A percentile compares a stretch with the other conserved stretches of the same genome.
Conservation (phyloP, 1,140 invertebrate genomes). For the Dryas iulia region DNA sequence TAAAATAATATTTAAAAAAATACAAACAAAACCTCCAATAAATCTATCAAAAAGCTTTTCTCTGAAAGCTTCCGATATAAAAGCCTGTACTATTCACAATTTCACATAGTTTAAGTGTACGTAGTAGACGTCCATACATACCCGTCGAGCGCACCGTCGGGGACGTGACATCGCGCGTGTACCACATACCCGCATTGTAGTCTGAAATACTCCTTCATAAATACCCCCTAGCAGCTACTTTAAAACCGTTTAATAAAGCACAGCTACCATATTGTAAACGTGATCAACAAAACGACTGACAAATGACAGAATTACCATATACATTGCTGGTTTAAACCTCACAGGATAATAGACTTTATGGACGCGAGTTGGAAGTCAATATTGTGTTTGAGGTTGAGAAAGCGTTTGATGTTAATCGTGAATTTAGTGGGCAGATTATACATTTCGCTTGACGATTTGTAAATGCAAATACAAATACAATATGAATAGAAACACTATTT, state of each 20-base stretch:
- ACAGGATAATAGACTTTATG: background rate
- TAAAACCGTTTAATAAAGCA: constrained; percentile 4
- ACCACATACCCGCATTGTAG: background rate
- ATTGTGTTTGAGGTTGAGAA: background rate
- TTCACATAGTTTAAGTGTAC: too few relatives aligned
- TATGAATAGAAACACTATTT: background rate
- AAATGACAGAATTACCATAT: constrained; percentile 17
- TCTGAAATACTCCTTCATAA: constrained; percentile 9
- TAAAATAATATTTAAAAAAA: too few relatives aligned
- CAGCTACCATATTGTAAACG: constrained; percentile 11
- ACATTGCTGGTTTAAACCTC: background rate
- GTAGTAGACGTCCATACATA: too few relatives aligned
- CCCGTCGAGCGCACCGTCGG: background rate
- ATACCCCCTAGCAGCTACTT: background rate
- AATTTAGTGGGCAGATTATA: constrained; percentile 6
- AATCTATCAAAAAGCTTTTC: background rate
- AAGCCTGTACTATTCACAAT: background rate
- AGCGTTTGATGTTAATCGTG: constrained; percentile 10
- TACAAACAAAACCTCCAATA: background rate
- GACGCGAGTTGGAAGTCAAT: background rate
- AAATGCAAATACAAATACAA: background rate
- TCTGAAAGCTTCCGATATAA: background rate
- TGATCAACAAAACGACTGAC: constrained; percentile 17
- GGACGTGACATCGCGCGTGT: background rate
- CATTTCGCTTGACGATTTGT: constrained; percentile 12